These are phyloP conservation scores for Eurypyga helias DNA, from an alignment of 2,113 vertebrate genomes.

Conservation along the genomic window DNA sequence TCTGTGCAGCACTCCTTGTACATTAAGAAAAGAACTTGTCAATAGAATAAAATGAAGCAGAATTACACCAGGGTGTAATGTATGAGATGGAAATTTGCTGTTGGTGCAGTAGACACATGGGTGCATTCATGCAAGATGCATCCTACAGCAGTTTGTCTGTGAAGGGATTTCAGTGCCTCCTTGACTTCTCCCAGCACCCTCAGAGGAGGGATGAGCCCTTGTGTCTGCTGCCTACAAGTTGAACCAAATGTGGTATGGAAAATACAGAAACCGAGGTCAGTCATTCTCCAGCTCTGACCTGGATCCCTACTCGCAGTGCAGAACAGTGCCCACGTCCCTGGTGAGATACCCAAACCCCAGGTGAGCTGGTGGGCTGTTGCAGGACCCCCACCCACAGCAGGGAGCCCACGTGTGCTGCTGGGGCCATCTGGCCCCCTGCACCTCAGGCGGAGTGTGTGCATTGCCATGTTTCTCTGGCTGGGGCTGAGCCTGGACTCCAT, in stretches of 20 bases:
- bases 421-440: not conserved
- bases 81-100: not conserved
- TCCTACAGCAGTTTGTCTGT: not conserved
- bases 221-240: not conserved
- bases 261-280: accelerated
- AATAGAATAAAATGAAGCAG: accelerated
- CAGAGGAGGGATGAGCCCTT: accelerated
- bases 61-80: not conserved
- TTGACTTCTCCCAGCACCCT: accelerated
- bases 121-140: no score
- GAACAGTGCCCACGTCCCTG: accelerated
- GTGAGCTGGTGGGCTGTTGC: not conserved
- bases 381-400: not conserved
- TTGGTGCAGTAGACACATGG: not conserved
- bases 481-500: not conserved
- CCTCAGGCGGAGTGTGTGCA: not conserved
- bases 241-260: no score
- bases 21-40: no score
- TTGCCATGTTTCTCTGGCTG: not conserved
- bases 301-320: accelerated
- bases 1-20: accelerated
- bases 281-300: accelerated
- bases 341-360: not conserved
- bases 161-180: not conserved
- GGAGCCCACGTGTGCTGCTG: accelerated